Percentiles rank a stretch among this genome's conserved stretches.
These are phyloP conservation scores for Hypomecis punctinalis DNA, from an alignment of 2,888 invertebrate genomes.

Conservation along the genomic window DNA sequence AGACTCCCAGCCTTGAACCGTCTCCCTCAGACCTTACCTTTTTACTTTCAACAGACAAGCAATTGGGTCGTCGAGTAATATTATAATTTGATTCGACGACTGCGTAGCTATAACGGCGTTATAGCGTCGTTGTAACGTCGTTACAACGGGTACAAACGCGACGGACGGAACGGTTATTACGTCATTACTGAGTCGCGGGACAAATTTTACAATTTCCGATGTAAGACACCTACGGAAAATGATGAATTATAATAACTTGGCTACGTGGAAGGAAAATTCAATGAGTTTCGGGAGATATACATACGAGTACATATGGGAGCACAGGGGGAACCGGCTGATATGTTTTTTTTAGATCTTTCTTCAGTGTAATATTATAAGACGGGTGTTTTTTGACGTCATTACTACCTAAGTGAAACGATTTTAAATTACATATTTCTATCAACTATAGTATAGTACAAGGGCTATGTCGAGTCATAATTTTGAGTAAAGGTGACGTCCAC, in stretches of 20 bases:
- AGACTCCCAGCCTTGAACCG: too few species aligned
- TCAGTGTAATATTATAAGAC: too few species aligned
- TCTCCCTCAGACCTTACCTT: neutral
- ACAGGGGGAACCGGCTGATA: too few species aligned
- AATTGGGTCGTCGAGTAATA: slow-evolving; percentile 5
- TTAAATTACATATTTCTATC: too few species aligned
- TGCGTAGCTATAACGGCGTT: slow-evolving; percentile 6
- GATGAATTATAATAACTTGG: slow-evolving; percentile 7
- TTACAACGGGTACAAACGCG: slow-evolving; percentile 2
- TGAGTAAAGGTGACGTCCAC: too few species aligned
- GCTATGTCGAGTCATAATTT: too few species aligned
- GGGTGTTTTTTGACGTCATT: too few species aligned
- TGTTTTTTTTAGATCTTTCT: too few species aligned
- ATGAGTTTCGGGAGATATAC: neutral
- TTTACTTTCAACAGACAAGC: neutral
- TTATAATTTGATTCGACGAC: neutral
- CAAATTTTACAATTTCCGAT: slow-evolving; percentile 21
- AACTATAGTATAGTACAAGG: too few species aligned
- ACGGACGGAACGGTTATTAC: slow-evolving; percentile 10
- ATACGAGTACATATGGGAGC: neutral
- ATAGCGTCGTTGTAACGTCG: slow-evolving; percentile 2
- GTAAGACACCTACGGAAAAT: neutral
- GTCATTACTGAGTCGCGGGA: slow-evolving; percentile 1
- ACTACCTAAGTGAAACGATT: too few species aligned
- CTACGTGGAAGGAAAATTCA: neutral